These are phyloP conservation scores for Solenopsis invicta DNA, from an alignment of 1,140 invertebrate genomes.

Conservation along the genomic window DNA sequence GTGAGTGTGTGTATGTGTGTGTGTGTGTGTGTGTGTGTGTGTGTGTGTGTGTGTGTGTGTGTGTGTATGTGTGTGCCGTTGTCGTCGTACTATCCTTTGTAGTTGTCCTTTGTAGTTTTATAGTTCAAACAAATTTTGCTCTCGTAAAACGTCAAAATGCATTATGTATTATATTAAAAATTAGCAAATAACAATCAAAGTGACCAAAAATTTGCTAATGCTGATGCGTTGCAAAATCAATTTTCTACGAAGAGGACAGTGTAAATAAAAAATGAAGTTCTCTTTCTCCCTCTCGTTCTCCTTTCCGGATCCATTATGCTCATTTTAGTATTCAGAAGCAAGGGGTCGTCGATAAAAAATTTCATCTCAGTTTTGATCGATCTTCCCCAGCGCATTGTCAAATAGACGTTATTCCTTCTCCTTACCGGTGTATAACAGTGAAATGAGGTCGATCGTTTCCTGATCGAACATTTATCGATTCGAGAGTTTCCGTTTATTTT, in stretches of 20 bases:
- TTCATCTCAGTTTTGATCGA: conserved; percentile 71
- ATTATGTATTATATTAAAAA: background rate
- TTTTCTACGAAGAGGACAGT: background rate
- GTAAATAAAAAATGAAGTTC: background rate
- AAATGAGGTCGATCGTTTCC: conserved; percentile 52
- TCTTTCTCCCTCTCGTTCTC: background rate
- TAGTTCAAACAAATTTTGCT: conserved; percentile 4
- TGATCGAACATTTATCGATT: conserved; percentile 24
- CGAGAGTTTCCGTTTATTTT: conserved; percentile 6
- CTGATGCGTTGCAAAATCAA: background rate
- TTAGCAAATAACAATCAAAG: background rate
- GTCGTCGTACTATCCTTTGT: background rate
- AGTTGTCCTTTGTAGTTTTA: background rate
- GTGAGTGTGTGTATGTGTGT: too few species aligned
- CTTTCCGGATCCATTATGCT: background rate
- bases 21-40: too few species aligned
- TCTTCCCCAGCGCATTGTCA: conserved; percentile 59
- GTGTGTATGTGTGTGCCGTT: too few species aligned
- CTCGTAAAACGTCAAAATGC: background rate
- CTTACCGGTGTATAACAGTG: conserved; percentile 51
- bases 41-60: background rate
- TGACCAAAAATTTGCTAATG: background rate
- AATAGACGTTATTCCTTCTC: conserved; percentile 61
- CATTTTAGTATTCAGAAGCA: conserved; percentile 64
- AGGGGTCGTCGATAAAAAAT: conserved; percentile 65